A percentile compares a stretch with the other conserved stretches of the same genome.
Evolutionary conservation across 2,113 vertebrate genomes (phyloP).

Genomic region (Planiliza haematocheilus): DNA sequence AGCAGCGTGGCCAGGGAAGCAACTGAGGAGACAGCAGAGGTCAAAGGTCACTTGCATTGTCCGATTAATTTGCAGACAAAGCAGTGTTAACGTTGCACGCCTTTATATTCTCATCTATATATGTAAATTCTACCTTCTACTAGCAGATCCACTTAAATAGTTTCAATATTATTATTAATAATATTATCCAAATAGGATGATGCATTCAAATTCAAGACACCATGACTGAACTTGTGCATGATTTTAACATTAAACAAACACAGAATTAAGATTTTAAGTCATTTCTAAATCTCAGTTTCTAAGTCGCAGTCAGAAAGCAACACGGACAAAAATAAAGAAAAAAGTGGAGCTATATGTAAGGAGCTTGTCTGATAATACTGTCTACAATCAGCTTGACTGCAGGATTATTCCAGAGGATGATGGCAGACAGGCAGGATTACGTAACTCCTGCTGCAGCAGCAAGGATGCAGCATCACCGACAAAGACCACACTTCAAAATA

Average conservation of each 20-base stretch:
- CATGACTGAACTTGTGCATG: too few species aligned
- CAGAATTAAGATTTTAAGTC: too few species aligned
- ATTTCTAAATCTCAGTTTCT: too few species aligned
- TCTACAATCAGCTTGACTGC: background rate
- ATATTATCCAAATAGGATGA: too few species aligned
- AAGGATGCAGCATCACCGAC: background rate
- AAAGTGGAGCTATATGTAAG: background rate
- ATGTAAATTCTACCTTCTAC: too few species aligned
- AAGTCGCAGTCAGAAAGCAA: background rate
- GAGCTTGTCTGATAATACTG: background rate
- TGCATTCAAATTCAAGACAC: too few species aligned
- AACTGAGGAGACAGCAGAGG: constrained; percentile 51
- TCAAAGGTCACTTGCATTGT: constrained; percentile 5
- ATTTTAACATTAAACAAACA: too few species aligned
- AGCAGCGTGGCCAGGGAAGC: constrained; percentile 21
- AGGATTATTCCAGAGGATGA: constrained; percentile 28
- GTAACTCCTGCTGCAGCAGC: constrained; percentile 25
- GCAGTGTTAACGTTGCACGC: too few species aligned
- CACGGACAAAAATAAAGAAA: background rate
- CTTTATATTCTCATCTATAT: too few species aligned
- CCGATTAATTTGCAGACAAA: background rate
- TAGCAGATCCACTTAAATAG: too few species aligned
- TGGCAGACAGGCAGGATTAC: constrained; percentile 26
- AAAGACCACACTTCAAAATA: background rate
- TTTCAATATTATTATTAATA: too few species aligned